Evolutionary conservation across 2,113 vertebrate genomes (phyloP).

Genomic region (Corythornis cristatus): DNA sequence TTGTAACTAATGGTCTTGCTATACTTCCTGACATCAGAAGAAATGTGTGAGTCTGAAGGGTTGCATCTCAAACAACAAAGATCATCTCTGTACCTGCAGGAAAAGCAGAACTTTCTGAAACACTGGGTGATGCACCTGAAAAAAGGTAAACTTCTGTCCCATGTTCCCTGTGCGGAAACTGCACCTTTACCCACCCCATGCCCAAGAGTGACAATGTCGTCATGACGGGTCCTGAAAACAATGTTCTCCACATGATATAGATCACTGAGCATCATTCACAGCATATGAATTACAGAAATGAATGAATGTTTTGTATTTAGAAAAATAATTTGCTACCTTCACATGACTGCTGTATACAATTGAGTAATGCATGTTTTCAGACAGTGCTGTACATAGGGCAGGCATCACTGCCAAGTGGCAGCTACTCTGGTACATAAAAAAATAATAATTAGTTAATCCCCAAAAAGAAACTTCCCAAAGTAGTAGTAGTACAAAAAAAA

Average conservation of each 20-base stretch:
- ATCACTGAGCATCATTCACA: neutral
- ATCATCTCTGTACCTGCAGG: neutral
- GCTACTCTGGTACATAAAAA: neutral
- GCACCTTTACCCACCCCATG: neutral
- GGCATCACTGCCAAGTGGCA: neutral
- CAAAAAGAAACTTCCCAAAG: neutral
- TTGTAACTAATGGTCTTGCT: neutral
- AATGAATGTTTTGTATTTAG: neutral
- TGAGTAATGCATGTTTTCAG: neutral
- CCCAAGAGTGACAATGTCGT: neutral
- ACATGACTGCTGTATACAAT: neutral
- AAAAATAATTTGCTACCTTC: neutral
- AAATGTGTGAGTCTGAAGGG: neutral
- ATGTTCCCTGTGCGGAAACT: neutral
- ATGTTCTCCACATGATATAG: neutral
- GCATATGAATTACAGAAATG: neutral
- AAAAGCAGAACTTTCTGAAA: neutral
- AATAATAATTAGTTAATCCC: neutral
- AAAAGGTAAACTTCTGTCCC: neutral
- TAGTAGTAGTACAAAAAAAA: neutral
- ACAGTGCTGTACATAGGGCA: neutral
- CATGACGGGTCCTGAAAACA: neutral
- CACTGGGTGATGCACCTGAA: neutral
- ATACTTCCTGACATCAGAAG: neutral
- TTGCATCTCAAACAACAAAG: neutral